Base-by-base conservation (phyloP, 1,140 invertebrate genomes). In the Neodiprion fabricii region DNA sequence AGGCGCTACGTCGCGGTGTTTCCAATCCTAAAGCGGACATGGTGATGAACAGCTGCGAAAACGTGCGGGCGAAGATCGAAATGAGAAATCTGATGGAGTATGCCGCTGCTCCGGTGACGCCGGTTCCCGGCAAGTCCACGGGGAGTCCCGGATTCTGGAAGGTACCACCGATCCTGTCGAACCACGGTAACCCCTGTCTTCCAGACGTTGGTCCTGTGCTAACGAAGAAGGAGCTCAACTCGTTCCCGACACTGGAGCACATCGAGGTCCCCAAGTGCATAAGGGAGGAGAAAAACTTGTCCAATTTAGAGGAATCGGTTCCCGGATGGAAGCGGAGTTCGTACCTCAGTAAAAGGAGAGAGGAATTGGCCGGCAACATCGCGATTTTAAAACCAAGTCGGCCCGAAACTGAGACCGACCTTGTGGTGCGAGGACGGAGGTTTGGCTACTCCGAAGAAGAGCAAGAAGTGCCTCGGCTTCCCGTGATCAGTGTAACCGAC, bases 201-300 rank as follows among this genome's bases (percentile, higher is more conserved):
- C 79, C 79, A 0, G 53, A 77, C 4, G 68, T 84, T 8, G 48
- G 75, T 0, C 40, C 75, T 5, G 61, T 72, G 0, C 61, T 68
- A 8, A 79, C 12, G 0, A 78, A 74, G 1, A 77, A 74, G 12
- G 75, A 82, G 9, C 61, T 72, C 12, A 79, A 77, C 12, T 8
- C 79, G 12, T 21, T 82, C 11, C 77, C 75, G 0, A 79, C 86
- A 5, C 76, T 89, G 7, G 84, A 86, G 70, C 83, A 88, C 74
- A 79, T 90, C 53, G 86, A 81, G 28, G 76, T 89, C 8, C 89
- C 90, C 0, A 72, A 77, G 5, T 75, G 85, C 12, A 87, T 88
- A 3, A 74, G 77, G 69, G 80, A 85, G 73, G 81, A 86, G 73
- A 87, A 83, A 17, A 70, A 9, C n/a, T 12, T 74, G 70, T 47